phyloP scores from a whole-genome alignment of 1,140 invertebrate genomes.

The Xylocopa sonorina region DNA sequence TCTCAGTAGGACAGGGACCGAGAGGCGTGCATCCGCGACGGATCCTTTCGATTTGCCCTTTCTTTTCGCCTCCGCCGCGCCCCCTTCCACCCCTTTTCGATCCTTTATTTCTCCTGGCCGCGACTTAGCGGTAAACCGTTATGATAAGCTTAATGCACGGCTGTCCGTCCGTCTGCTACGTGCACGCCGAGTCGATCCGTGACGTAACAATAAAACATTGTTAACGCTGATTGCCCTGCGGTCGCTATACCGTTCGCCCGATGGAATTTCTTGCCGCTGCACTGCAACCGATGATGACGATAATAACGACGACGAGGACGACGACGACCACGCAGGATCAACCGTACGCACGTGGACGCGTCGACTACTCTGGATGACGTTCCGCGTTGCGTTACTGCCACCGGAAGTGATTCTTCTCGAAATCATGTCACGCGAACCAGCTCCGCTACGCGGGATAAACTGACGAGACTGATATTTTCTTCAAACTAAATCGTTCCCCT shows the following conservation, averaged over 20 bases:
- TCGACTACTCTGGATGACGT: neutral
- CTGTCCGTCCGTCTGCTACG: constrained; percentile 72
- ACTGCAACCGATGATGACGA: constrained; percentile 55
- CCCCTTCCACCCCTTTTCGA: neutral
- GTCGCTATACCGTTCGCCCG: constrained; percentile 71
- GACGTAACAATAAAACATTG: constrained; percentile 82
- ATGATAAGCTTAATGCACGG: constrained; percentile 79
- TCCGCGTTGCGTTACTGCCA: neutral
- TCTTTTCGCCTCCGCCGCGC: neutral
- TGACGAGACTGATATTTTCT: too few relatives aligned
- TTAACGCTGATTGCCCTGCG: constrained; percentile 79
- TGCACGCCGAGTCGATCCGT: constrained; percentile 72
- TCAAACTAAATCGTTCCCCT: neutral
- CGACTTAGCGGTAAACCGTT: constrained; percentile 73
- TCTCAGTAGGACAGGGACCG: neutral
- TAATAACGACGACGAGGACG: constrained; percentile 65
- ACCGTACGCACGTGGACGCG: constrained; percentile 45
- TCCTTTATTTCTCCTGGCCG: constrained; percentile 50
- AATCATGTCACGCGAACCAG: too few relatives aligned
- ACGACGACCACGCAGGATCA: constrained; percentile 52
- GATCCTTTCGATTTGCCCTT: constrained; percentile 52
- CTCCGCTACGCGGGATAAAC: too few relatives aligned
- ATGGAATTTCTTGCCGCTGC: constrained; percentile 67
- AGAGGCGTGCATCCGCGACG: constrained; percentile 23
- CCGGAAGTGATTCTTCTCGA: too few relatives aligned